Evolutionary conservation across 1,140 invertebrate genomes (phyloP).

Genomic region (Drosophila yakuba): DNA sequence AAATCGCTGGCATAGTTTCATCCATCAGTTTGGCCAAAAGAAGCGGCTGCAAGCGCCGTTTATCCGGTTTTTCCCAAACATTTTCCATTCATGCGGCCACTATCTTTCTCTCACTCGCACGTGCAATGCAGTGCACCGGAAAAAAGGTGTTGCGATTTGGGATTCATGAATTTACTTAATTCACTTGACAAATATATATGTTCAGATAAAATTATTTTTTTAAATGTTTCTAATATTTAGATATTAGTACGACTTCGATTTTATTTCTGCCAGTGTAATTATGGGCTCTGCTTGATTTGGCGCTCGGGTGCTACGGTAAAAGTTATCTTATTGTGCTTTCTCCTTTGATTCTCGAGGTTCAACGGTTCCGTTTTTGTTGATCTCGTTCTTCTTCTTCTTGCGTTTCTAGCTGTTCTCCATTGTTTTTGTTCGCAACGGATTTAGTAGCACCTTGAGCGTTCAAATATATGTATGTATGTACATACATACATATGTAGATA

Average conservation of each 20-base stretch:
- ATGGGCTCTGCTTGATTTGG: constrained; percentile 7
- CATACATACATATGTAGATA: neutral
- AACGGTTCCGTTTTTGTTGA: constrained; percentile 15
- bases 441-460: constrained; percentile 2
- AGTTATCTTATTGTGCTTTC: constrained; percentile 11
- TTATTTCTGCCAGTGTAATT: neutral
- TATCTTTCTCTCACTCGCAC: neutral
- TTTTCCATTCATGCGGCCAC: constrained; percentile 32
- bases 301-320: constrained; percentile 23
- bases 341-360: constrained; percentile 26
- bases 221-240: too few relatives aligned
- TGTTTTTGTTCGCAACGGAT: neutral
- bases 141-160: neutral
- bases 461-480: neutral
- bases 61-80: constrained; percentile 10
- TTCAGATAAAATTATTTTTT: too few relatives aligned
- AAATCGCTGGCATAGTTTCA: constrained; percentile 50
- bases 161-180: neutral
- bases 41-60: neutral
- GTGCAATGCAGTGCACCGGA: neutral
- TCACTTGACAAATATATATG: too few relatives aligned
- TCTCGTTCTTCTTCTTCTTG: neutral
- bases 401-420: neutral
- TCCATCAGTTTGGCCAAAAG: neutral
- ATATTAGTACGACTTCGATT: neutral